Base-by-base conservation (phyloP, 92 coral and sea anemone species). In the Zoanthus solanderi region DNA sequence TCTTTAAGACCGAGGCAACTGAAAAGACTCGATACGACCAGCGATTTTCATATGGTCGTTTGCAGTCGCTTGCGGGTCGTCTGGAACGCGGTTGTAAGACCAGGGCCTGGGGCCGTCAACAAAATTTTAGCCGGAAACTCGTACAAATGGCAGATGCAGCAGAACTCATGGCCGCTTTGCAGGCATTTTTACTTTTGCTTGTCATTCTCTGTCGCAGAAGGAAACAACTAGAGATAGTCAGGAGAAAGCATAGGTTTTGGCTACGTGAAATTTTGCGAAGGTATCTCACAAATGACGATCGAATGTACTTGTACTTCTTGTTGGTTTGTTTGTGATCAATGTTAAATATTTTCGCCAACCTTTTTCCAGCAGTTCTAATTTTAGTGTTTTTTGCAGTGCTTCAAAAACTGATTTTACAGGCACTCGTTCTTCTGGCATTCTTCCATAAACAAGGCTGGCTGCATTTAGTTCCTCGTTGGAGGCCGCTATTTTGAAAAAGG, bases 111-210 rank as follows among this genome's bases (percentile, higher is more conserved):
- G 71, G 71, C 71, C 56, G 12, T 2, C 56, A 50, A 50, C 56
- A 50, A 5, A 65, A 15, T 65, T 15, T 6, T 65, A 61, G 69
- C 15, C 8, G 69, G 69, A 61, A 61, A 12, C 69, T 61, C 69
- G 12, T 61, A 61, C 15, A 65, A 65, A 65, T 65, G 71, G 71
- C 71, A 18, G 71, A 65, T 65, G 71, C 71, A 1, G 73, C 73
- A 68, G 73, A 68, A 32, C 73, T 68, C 73, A 68, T 68, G 73
- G 73, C 73, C 12, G 73, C 73, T 12, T 68, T 68, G 7, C 12
- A 23, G 23, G 23, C 23, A 23, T 23, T 23, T 23, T 23, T 23
- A 23, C 23, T 23, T 23, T 23, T 23, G 37, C 11, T 50, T 50
- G 56, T 50, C 9, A 50, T 50, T 7, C 56, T 50, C 9, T 7